Conservation (phyloP, 2,888 invertebrate species). For the Polymixis lichenea region DNA sequence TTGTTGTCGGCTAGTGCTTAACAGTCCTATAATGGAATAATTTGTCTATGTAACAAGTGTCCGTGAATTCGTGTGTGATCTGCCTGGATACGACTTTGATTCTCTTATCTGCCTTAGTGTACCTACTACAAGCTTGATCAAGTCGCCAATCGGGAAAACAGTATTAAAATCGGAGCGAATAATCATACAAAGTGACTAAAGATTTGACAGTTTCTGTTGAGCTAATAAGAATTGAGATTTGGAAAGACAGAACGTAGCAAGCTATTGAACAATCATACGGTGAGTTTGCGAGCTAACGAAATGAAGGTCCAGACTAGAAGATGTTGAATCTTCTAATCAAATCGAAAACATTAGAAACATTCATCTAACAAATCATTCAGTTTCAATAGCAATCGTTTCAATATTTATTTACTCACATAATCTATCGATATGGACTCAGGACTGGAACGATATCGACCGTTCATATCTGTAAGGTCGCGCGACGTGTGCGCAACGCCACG, state of each 20-base stretch:
- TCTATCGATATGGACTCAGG: slow-evolving; percentile 44
- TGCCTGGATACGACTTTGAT: background rate
- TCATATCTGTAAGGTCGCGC: slow-evolving; percentile 65
- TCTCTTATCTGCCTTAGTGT: background rate
- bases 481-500: slow-evolving; percentile 34
- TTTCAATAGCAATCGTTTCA: slow-evolving; percentile 17
- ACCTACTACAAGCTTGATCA: background rate
- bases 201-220: background rate
- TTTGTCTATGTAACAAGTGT: slow-evolving; percentile 9
- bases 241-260: background rate
- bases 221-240: background rate
- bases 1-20: background rate
- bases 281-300: background rate
- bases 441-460: slow-evolving; percentile 55
- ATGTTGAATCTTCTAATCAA: slow-evolving; percentile 1
- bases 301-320: background rate
- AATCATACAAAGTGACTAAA: background rate
- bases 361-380: background rate
- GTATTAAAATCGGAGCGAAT: background rate
- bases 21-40: background rate
- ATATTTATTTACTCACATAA: slow-evolving; percentile 59
- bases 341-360: background rate
- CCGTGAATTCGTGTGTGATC: background rate
- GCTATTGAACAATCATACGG: background rate
- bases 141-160: background rate